Conservation (phyloP, 2,888 invertebrate genomes). For the Mellilla xanthometata region DNA sequence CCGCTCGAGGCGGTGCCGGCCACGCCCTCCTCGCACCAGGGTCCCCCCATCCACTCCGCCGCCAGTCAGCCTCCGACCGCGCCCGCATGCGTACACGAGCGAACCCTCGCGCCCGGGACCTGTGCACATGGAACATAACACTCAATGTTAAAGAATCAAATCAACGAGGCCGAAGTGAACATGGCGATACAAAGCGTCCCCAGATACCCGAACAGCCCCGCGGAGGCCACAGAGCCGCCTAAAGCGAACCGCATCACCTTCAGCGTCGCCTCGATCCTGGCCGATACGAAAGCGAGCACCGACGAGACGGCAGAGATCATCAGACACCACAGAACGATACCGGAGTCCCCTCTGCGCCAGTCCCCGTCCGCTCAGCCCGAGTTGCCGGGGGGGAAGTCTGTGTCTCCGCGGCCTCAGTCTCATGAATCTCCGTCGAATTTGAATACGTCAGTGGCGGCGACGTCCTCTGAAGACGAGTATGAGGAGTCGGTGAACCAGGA, state of each 20-base stretch:
- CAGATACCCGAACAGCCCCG: slow-evolving; percentile 85
- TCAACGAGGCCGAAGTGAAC: slow-evolving; percentile 82
- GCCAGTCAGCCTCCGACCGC: slow-evolving; percentile 78
- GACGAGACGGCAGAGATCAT: slow-evolving; percentile 74
- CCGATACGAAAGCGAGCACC: slow-evolving; percentile 88
- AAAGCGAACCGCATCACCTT: slow-evolving; percentile 89
- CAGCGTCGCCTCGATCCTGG: slow-evolving; percentile 93
- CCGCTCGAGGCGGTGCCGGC: slow-evolving; percentile 40
- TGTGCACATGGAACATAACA: slow-evolving; percentile 79
- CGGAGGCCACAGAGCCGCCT: slow-evolving; percentile 83
- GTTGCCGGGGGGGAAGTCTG: slow-evolving; percentile 67
- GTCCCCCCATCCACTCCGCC: slow-evolving; percentile 45
- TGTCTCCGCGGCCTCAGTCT: slow-evolving; percentile 65
- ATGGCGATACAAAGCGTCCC: slow-evolving; percentile 87
- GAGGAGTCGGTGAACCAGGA: slow-evolving; percentile 87
- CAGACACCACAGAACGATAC: slow-evolving; percentile 77
- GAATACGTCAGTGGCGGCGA: slow-evolving; percentile 72
- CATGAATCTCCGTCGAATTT: slow-evolving; percentile 74
- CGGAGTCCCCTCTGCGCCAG: slow-evolving; percentile 73
- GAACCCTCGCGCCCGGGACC: slow-evolving; percentile 65
- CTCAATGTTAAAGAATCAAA: slow-evolving; percentile 85
- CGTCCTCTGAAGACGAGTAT: slow-evolving; percentile 84
- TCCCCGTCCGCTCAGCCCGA: slow-evolving; percentile 74
- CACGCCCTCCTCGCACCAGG: slow-evolving; percentile 47
- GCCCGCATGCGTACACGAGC: slow-evolving; percentile 76